Base-by-base conservation (phyloP, 1,140 invertebrate species). In the Ruditapes philippinarum region DNA sequence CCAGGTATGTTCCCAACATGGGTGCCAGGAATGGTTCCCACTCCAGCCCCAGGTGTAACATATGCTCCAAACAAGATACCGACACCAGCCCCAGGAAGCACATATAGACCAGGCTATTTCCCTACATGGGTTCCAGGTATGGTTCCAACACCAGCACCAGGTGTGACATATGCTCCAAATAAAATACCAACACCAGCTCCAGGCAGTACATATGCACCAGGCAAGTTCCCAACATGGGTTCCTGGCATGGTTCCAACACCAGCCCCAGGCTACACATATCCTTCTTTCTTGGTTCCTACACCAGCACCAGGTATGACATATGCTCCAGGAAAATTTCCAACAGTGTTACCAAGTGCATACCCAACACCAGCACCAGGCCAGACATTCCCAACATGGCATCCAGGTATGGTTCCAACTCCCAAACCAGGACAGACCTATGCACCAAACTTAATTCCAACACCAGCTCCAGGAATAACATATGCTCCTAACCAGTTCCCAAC, bases 121-220 rank as follows among this genome's bases (percentile, higher is more conserved):
- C 84, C 84, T 78, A 86, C 89, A 90, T 42, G 87, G 89, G 33
- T 73, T 45, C 90, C 88, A 45, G 57, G 70, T 28, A 65, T 83
- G 49, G 65, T 78, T 12, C 90, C 89, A 36, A 90, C 90, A 36
- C 90, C 90, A 78, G 85, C 84, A 33, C 90, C 89, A 38, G 92
- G 89, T 25, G n/a, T 40, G 22, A 89, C 90, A 0, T 89, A 88
- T 85, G 42, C 88, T 42, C 84, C 88, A 57, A 54, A 83, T 22
- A 42, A 87, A 51, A 49, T 91, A 42, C 91, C 90, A 57, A 91
- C 89, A 81, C 89, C 91, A 19, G 84, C 84, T 36, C 84, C 92
- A 45, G 89, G 91, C 45, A 60, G 88, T 57, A 92, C 92, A 54
- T 92, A 92, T 81, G 91, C 91, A 25, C 91, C 92, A 80, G 78